These are phyloP conservation scores for Drosophila lacicola DNA, from an alignment of 2,888 invertebrate species.

Conservation along the genomic window DNA sequence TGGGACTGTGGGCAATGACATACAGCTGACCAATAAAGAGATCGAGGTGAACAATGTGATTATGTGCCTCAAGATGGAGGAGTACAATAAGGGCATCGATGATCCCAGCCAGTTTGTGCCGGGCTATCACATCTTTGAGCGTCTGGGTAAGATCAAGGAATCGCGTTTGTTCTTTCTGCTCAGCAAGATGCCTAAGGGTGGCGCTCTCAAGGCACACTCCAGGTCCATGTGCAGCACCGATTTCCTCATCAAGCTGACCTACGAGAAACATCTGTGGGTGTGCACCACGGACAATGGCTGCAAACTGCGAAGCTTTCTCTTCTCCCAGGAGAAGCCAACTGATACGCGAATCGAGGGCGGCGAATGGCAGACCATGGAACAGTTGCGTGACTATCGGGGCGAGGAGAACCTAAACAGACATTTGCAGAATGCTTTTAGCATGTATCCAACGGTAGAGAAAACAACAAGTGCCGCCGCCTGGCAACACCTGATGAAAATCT, in stretches of 20 bases:
- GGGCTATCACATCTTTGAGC: slow-evolving; percentile 88
- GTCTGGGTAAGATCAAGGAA: slow-evolving; percentile 86
- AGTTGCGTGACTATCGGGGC: slow-evolving; percentile 61
- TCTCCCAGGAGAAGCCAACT: slow-evolving; percentile 58
- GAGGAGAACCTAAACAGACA: slow-evolving; percentile 85
- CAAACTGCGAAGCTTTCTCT: slow-evolving; percentile 49
- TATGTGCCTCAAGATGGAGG: slow-evolving; percentile 87
- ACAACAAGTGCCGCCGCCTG: slow-evolving; percentile 86
- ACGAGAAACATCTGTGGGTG: slow-evolving; percentile 86
- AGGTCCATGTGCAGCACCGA: slow-evolving; percentile 88
- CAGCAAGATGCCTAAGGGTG: slow-evolving; percentile 90
- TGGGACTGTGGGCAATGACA: slow-evolving; percentile 86
- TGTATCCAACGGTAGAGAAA: slow-evolving; percentile 86
- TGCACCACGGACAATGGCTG: slow-evolving; percentile 80
- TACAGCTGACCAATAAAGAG: slow-evolving; percentile 86
- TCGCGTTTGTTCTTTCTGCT: slow-evolving; percentile 89
- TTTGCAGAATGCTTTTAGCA: slow-evolving; percentile 86
- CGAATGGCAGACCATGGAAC: slow-evolving; percentile 66
- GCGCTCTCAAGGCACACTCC: slow-evolving; percentile 89
- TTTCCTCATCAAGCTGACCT: slow-evolving; percentile 88
- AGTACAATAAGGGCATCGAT: slow-evolving; percentile 86
- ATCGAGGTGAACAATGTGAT: slow-evolving; percentile 86
- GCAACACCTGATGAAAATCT: slow-evolving; percentile 87
- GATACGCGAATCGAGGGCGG: slow-evolving; percentile 19
- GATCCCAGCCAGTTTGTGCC: slow-evolving; percentile 87